Base-by-base conservation (phyloP, 2,797 vertebrate genomes). In the Sebastolobus alascanus region DNA sequence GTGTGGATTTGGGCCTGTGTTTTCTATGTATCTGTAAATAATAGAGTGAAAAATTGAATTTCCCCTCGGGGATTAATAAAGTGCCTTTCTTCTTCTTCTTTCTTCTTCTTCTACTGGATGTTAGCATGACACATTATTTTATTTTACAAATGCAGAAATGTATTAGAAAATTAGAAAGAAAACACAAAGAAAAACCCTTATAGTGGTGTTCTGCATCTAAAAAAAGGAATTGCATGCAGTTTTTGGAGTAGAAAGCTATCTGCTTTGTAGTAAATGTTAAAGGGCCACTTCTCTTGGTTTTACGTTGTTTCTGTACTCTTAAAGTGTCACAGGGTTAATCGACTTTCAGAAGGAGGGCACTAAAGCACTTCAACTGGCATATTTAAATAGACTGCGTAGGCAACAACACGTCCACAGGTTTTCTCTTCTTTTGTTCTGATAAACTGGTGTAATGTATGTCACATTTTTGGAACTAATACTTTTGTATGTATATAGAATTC, bases 341-440 rank as follows among this genome's bases (percentile, higher is more conserved):
- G 56, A 69, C 73, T 65, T 72, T 68, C 20, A 82, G 71, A 14
- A 40, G 61, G 43, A 59, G 71, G 12, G 78, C 63, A 75, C 60
- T 65, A 12, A 64, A 72, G 60, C 54, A 59, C 20, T 69, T 69
- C 2, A 50, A 50, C 60, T 43, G 1, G 11, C 71, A 60, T 54
- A 38, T 78, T 83, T 61, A 63, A 84, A 85, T 56, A 66, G 80
- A 20, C 55, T 31, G 61, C 9, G 84, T 90, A 71, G 83, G 85
- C 74, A 61, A 43, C 31, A 37, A 14, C 76, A 55, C 1, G 0
- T 56, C 65, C 46, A n/a, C 66, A 22, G 61, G n/a, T 58, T 63
- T 52, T 68, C 40, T 61, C 50, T 43, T 43, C 20, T 25, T 46
- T 66, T 77, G 12, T 46, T 59, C 13, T 9, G 2, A 31, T 13